phyloP scores from a whole-genome alignment of 2,113 vertebrate species.

The Hypanus sabinus region DNA sequence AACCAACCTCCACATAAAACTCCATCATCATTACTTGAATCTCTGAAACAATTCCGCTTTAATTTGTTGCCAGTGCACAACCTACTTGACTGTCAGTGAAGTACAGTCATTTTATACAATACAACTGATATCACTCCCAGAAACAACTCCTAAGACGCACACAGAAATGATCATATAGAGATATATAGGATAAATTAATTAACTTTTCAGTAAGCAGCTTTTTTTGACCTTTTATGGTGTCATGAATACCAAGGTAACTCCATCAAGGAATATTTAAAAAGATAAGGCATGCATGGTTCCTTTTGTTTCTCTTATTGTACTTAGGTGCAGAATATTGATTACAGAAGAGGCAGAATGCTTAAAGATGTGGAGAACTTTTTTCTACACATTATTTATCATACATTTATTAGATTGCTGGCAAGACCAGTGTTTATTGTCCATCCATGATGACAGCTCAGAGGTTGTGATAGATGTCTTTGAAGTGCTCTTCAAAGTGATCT shows the following conservation, averaged over 20 bases:
- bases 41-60: not conserved
- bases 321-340: too few relatives aligned
- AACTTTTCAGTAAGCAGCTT: not conserved
- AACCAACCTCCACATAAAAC: not conserved
- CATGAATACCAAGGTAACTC: not conserved
- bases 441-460: too few relatives aligned
- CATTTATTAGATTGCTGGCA: too few relatives aligned
- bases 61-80: not conserved
- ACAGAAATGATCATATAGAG: not conserved
- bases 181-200: conserved; percentile 1
- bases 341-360: too few relatives aligned
- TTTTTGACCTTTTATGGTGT: not conserved
- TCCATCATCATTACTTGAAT: not conserved
- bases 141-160: not conserved
- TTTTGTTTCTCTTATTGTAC: not conserved
- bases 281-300: not conserved
- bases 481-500: too few relatives aligned
- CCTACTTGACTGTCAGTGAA: not conserved
- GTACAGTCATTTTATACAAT: not conserved
- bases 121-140: not conserved
- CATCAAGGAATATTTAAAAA: not conserved
- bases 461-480: too few relatives aligned
- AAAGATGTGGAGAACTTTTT: too few relatives aligned
- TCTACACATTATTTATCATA: too few relatives aligned
- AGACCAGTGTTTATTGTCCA: too few relatives aligned